Conservation (phyloP, 2,113 vertebrate species). For the Ctenomys sociabilis region DNA sequence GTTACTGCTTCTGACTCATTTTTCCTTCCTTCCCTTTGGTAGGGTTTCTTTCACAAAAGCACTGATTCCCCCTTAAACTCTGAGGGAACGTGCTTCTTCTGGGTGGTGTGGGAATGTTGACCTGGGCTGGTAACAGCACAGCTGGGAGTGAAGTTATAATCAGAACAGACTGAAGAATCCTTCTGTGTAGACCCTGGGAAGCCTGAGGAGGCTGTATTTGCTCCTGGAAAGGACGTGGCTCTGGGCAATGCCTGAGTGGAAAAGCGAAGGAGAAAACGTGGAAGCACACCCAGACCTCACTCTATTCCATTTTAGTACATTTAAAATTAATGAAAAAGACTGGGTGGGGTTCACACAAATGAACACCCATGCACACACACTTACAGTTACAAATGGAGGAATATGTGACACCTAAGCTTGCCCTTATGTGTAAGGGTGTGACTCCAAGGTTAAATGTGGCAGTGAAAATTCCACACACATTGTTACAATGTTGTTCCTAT, state of each 20-base stretch:
- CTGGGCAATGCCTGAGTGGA: neutral
- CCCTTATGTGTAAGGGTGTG: neutral
- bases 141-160: constrained; percentile 29
- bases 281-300: neutral
- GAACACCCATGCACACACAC: fast-evolving
- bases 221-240: constrained; percentile 9
- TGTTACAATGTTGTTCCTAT: neutral
- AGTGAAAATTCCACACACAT: neutral
- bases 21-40: constrained; percentile 62
- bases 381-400: neutral
- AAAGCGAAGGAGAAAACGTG: neutral
- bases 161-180: neutral
- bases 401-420: neutral
- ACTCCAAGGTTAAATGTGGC: neutral
- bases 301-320: neutral
- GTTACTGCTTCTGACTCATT: constrained; percentile 72
- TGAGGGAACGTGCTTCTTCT: constrained; percentile 17
- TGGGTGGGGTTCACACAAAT: neutral
- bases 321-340: constrained; percentile 34
- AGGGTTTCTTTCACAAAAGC: constrained; percentile 63
- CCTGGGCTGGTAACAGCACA: constrained; percentile 13
- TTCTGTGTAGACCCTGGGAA: neutral
- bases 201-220: neutral
- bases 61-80: constrained; percentile 33
- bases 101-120: constrained; percentile 59